phyloP scores from a whole-genome alignment of 2,113 vertebrate genomes.

The Eulemur macaco region DNA sequence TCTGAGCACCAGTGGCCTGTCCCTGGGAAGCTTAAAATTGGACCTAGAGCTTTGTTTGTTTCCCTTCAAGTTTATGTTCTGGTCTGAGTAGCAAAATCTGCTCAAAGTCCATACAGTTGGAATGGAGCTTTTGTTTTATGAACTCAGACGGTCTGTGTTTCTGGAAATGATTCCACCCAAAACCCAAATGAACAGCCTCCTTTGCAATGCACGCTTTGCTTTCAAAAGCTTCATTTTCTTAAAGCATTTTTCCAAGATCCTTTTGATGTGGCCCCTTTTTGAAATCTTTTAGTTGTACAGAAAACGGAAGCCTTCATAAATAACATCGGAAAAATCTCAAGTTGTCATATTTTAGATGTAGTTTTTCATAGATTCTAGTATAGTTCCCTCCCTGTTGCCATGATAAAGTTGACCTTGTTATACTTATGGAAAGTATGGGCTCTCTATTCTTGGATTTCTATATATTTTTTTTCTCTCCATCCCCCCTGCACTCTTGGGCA shows the following conservation, averaged over 20 bases:
- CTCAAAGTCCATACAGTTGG: not conserved
- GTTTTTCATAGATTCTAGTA: not conserved
- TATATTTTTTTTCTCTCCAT: not conserved
- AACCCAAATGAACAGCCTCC: constrained; percentile 31
- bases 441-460: not conserved
- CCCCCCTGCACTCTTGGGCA: not conserved
- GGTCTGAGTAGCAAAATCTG: constrained; percentile 34
- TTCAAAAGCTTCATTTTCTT: constrained; percentile 43
- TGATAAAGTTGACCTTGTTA: not conserved
- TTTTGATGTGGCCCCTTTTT: not conserved
- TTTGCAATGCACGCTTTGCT: not conserved
- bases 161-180: constrained; percentile 1
- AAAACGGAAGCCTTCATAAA: not conserved
- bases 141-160: constrained; percentile 27
- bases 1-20: not conserved
- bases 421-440: not conserved
- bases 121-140: constrained; percentile 28
- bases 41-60: not conserved
- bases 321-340: not conserved
- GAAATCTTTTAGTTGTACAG: not conserved
- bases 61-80: not conserved
- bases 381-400: not conserved
- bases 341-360: not conserved
- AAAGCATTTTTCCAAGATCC: not conserved
- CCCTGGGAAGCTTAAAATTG: not conserved